These are phyloP conservation scores for Eulithis prunata DNA, from an alignment of 2,888 invertebrate genomes.

Conservation along the genomic window DNA sequence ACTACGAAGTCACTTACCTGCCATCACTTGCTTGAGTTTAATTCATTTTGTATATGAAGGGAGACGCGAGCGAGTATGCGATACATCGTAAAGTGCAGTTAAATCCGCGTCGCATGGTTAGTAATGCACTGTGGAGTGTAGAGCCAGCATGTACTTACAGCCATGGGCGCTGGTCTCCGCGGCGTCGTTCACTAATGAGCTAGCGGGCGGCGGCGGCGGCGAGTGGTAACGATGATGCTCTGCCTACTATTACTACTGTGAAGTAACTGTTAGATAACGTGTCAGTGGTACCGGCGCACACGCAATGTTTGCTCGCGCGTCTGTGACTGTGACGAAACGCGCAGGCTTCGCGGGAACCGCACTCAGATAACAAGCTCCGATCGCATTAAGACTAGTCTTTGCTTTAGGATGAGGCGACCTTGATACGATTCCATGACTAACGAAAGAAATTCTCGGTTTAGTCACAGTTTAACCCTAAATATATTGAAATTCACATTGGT, in stretches of 20 bases:
- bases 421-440: constrained; percentile 50
- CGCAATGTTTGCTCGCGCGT: constrained; percentile 44
- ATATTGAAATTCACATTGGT: constrained; percentile 21
- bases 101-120: too few relatives aligned
- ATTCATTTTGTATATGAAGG: too few relatives aligned
- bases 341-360: constrained; percentile 44
- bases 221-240: background rate
- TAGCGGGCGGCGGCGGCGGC: background rate
- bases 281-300: constrained; percentile 18
- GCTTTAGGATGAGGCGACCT: constrained; percentile 64
- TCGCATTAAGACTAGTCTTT: constrained; percentile 69
- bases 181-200: constrained; percentile 9
- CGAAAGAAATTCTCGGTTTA: constrained; percentile 32
- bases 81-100: too few relatives aligned
- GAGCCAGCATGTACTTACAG: too few relatives aligned
- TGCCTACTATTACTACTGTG: constrained; percentile 5
- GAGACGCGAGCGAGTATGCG: too few relatives aligned
- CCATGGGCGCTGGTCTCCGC: constrained; percentile 5
- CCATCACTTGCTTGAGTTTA: too few relatives aligned
- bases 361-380: constrained; percentile 62
- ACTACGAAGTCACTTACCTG: too few relatives aligned
- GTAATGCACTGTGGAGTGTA: too few relatives aligned
- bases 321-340: constrained; percentile 41
- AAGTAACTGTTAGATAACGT: constrained; percentile 16
- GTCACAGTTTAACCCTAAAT: constrained; percentile 25